Conservation (phyloP, 2,113 vertebrate species). For the Forbesichthys papilliferus region DNA sequence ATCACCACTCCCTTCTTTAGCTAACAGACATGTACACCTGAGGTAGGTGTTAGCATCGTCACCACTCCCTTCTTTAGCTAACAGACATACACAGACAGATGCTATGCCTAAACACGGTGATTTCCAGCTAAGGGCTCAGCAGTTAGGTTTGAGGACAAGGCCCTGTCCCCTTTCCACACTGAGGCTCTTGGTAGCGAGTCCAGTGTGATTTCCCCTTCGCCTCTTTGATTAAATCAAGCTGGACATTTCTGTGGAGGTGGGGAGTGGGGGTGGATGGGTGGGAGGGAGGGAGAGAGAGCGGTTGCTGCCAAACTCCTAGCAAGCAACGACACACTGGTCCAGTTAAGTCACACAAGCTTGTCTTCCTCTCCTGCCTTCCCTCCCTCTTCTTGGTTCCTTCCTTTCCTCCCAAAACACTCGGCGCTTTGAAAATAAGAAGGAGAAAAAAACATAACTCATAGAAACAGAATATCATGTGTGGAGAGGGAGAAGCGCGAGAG, state of each 20-base stretch:
- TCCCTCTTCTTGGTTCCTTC: neutral
- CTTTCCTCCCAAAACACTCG: neutral
- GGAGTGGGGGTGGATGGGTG: constrained; percentile 13
- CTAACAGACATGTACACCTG: neutral
- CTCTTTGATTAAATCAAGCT: constrained; percentile 71
- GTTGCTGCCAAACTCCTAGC: constrained; percentile 46
- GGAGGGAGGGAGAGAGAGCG: constrained; percentile 25
- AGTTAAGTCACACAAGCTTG: constrained; percentile 52
- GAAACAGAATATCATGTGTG: constrained; percentile 45
- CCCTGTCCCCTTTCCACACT: constrained; percentile 46
- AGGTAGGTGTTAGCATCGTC: no score
- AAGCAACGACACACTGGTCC: constrained; percentile 51
- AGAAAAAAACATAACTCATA: neutral
- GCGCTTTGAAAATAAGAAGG: no score
- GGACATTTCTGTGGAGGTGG: constrained; percentile 61
- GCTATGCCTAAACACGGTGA: no score
- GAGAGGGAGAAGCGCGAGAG: constrained; percentile 6
- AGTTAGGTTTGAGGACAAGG: neutral
- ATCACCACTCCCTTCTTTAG: constrained; percentile 4
- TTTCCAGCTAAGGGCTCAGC: no score
- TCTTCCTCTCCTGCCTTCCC: constrained; percentile 21
- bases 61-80: constrained; percentile 14
- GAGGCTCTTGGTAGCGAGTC: constrained; percentile 49
- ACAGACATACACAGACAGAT: no score
- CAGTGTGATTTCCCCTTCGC: constrained; percentile 51